Base-by-base conservation (phyloP, 2,797 vertebrate species). In the Argya squamiceps region DNA sequence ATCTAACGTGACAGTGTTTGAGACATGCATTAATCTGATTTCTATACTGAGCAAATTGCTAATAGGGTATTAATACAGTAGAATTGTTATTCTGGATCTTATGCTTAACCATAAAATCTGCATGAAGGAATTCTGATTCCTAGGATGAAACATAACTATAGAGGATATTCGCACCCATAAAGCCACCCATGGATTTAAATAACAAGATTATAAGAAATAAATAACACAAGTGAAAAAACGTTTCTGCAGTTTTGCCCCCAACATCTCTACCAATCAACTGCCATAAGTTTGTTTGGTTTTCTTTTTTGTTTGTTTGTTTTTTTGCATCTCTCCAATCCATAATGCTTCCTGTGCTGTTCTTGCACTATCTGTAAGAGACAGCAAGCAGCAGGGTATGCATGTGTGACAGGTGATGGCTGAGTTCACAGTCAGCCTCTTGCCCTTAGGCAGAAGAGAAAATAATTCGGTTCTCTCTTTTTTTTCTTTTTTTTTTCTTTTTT, bases 131-230 rank as follows among this genome's bases (percentile, higher is more conserved):
- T 29, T 69, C 17, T 64, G 71, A 63, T 92, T 94, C 26, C 27
- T 84, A 73, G 65, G 30, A 39, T 90, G 91, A 83, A 95, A 55
- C 15, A 16, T 59, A 86, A 59, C 52, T 73, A 41, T 79, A 94
- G 96, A 97, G 96, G 96, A 87, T 96, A 96, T 96, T 96, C 91
- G 68, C 95, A 96, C 82, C 85, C 84, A 52, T 89, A 95, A 95
- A 79, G 49, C 55, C 91, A 56, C 55, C 55, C 9, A 44, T 81
- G 55, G 52, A 78, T 84, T 95, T 83, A 83, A 94, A 27, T 69
- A 65, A 73, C 23, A 79, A 80, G n/a, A 56, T 41, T 29, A 10
- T 83, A 65, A 92, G 37, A 82, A 89, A 69, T 50, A 78, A 88
- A 50, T 59, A 62, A 78, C 9, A 60, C 6, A 76, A 76, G 14